Conservation (phyloP, 2,113 vertebrate genomes). For the Lampris megalopsis region DNA sequence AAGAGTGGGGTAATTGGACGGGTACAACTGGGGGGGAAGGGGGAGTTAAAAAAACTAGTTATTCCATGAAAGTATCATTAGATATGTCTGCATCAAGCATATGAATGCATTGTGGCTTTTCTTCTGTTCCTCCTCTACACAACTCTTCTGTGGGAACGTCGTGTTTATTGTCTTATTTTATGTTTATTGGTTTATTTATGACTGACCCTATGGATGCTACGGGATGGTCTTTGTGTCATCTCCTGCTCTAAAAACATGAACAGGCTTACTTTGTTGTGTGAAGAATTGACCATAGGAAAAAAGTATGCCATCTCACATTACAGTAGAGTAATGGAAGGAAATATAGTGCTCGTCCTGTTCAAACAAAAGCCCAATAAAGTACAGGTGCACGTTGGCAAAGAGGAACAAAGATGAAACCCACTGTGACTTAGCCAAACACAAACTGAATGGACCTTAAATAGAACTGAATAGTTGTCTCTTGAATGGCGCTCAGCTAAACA, state of each 20-base stretch:
- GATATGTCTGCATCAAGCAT: background rate
- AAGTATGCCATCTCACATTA: conserved; percentile 39
- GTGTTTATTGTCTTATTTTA: background rate
- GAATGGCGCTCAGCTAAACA: conserved; percentile 25
- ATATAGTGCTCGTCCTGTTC: conserved; percentile 43
- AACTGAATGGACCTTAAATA: conserved; percentile 42
- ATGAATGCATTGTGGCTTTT: background rate
- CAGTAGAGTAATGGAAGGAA: conserved; percentile 19
- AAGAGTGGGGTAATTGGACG: too few relatives aligned
- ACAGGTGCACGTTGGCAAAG: conserved; percentile 60
- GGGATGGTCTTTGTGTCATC: background rate
- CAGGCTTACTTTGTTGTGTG: conserved; percentile 2
- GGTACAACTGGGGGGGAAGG: too few relatives aligned
- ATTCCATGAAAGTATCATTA: background rate
- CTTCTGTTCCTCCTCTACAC: background rate
- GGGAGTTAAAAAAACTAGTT: too few relatives aligned
- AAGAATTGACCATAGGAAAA: conserved; percentile 2
- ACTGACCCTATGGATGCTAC: background rate
- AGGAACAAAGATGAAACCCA: conserved; percentile 45
- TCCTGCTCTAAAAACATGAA: conserved; percentile 29
- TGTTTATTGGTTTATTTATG: conserved; percentile 8
- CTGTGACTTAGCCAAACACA: conserved; percentile 52
- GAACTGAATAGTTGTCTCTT: conserved; percentile 11
- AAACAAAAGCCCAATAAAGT: conserved; percentile 55
- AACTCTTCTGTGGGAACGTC: background rate